A percentile compares a stretch with the other conserved stretches of the same genome.
Conservation (phyloP, 2,888 invertebrate species). For the Eupithecia inturbata region DNA sequence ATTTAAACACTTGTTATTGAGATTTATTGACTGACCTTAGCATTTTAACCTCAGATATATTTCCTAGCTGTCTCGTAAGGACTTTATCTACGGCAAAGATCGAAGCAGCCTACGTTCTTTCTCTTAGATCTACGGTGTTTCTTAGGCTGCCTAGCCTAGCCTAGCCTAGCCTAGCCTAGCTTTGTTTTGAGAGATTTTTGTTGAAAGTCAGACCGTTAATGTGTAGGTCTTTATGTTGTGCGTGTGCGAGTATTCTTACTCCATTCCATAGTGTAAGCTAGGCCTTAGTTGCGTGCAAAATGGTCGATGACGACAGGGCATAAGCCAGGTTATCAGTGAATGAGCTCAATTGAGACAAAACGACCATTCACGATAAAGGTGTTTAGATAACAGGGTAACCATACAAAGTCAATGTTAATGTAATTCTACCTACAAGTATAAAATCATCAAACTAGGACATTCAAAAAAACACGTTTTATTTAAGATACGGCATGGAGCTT, state of each 20-base stretch:
- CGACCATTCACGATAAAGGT: slow-evolving; percentile 53
- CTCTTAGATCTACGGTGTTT: too few relatives aligned
- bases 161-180: too few relatives aligned
- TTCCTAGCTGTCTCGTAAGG: slow-evolving; percentile 51
- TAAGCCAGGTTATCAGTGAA: slow-evolving; percentile 63
- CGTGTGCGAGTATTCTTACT: not conserved
- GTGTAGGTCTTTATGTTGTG: not conserved
- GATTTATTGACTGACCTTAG: slow-evolving; percentile 37
- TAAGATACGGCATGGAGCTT: too few relatives aligned
- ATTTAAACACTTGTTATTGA: slow-evolving; percentile 26
- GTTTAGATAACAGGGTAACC: slow-evolving; percentile 50
- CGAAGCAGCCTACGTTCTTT: too few relatives aligned
- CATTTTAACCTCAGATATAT: slow-evolving; percentile 52
- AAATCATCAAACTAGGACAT: not conserved
- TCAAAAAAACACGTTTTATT: not conserved
- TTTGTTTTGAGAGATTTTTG: not conserved
- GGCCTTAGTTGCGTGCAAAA: slow-evolving; percentile 45
- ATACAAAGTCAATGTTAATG: slow-evolving; percentile 52
- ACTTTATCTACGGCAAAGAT: too few relatives aligned
- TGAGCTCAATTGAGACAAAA: slow-evolving; percentile 70
- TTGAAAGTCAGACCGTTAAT: not conserved
- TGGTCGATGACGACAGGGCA: slow-evolving; percentile 66
- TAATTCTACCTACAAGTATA: slow-evolving; percentile 32
- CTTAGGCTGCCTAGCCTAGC: too few relatives aligned
- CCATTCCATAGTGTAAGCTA: not conserved